Conservation (phyloP, 2,888 invertebrate genomes). For the Mythimna ferrago region DNA sequence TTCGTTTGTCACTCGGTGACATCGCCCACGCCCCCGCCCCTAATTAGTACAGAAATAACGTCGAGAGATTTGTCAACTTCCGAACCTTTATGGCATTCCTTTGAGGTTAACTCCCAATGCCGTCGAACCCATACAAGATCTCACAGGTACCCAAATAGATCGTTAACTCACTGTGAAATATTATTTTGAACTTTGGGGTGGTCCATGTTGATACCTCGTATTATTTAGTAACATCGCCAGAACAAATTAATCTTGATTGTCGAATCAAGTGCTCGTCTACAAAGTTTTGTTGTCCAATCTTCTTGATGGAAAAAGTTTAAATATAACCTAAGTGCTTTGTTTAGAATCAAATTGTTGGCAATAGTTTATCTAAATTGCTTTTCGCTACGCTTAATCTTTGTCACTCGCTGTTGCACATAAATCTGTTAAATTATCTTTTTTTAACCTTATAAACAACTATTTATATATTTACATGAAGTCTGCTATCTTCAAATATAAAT, state of each 20-base stretch:
- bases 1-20: conserved; percentile 80
- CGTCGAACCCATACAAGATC: conserved; percentile 66
- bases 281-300: conserved; percentile 65
- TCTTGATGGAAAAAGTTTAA: conserved; percentile 65
- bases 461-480: not conserved
- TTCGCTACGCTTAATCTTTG: conserved; percentile 45
- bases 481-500: too few species aligned
- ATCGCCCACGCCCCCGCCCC: conserved; percentile 82
- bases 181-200: conserved; percentile 81
- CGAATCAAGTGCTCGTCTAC: conserved; percentile 65
- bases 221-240: conserved; percentile 63
- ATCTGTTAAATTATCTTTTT: conserved; percentile 25
- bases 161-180: conserved; percentile 86
- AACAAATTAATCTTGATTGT: conserved; percentile 65
- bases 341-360: conserved; percentile 57
- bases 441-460: not conserved
- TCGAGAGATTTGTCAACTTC: conserved; percentile 89
- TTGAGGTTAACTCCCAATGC: conserved; percentile 77
- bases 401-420: conserved; percentile 41
- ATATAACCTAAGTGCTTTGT: conserved; percentile 58
- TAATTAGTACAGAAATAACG: conserved; percentile 90
- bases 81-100: conserved; percentile 86
- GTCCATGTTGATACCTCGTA: conserved; percentile 70
- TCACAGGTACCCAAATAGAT: conserved; percentile 81
- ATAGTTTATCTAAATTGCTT: conserved; percentile 58